These are phyloP conservation scores for Menidia menidia DNA, from an alignment of 2,797 vertebrate genomes.

Conservation along the genomic window DNA sequence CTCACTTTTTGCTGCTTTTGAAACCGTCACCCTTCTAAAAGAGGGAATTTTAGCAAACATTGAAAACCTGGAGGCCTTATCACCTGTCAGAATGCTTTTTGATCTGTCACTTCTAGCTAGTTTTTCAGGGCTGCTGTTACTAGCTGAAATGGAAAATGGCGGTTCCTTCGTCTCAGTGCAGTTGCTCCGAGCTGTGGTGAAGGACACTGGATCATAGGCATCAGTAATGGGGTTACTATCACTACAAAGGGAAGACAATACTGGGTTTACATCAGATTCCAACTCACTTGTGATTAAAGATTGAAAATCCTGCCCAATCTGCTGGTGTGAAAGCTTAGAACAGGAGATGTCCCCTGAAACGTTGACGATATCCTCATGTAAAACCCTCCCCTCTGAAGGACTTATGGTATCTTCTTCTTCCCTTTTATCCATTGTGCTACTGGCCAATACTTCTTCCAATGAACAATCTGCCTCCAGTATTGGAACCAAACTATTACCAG, in stretches of 20 bases:
- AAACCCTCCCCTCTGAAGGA: slow-evolving; percentile 28
- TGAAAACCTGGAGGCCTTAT: slow-evolving; percentile 79
- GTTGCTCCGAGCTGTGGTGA: slow-evolving; percentile 56
- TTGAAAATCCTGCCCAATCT: background rate
- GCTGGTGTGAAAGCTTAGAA: slow-evolving; percentile 6
- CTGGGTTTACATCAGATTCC: slow-evolving; percentile 32
- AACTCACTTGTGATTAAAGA: slow-evolving; percentile 13
- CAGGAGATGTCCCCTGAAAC: slow-evolving; percentile 29
- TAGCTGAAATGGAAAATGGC: slow-evolving; percentile 26
- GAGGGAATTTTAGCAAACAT: slow-evolving; percentile 86
- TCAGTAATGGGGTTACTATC: slow-evolving; percentile 51
- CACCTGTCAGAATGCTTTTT: slow-evolving; percentile 58
- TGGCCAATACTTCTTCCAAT: slow-evolving; percentile 31
- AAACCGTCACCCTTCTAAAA: slow-evolving; percentile 74
- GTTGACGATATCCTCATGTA: slow-evolving; percentile 11
- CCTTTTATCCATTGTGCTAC: slow-evolving; percentile 17
- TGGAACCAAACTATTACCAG: slow-evolving; percentile 65
- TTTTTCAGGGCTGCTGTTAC: slow-evolving; percentile 69
- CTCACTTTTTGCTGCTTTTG: slow-evolving; percentile 40
- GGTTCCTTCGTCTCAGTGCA: slow-evolving; percentile 58
- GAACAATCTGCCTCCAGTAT: slow-evolving; percentile 65
- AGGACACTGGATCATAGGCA: slow-evolving; percentile 38
- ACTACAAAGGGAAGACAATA: slow-evolving; percentile 36
- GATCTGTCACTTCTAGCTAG: slow-evolving; percentile 70
- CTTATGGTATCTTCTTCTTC: slow-evolving; percentile 39